Evolutionary conservation across 2,888 invertebrate genomes (phyloP), one percentile per base, ranked within the genome.

Genomic region (Lycia hirtaria): DNA sequence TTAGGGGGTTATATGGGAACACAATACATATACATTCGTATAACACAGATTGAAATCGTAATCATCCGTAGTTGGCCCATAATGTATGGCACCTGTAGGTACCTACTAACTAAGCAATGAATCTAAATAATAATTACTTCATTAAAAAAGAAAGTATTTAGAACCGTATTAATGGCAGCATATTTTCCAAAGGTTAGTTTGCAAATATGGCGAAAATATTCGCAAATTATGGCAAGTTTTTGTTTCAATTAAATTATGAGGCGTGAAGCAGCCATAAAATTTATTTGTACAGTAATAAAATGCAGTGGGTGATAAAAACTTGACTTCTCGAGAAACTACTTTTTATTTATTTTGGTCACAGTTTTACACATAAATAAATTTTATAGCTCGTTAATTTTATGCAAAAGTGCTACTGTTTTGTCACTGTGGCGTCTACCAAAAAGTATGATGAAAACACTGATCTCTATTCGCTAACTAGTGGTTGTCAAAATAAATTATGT

Each of bases 181-280:
- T 41, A 51, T 58, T 58, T 61, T 60, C 50, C 58, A 35, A 15
- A 43, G 52, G 37, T 28, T 55, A 53, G 49, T 53, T 58, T 12
- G 49, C 54, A n/a, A 56, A 51, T 44, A 56, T 64, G 40, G 41
- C 56, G 37, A 54, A 54, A 53, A 37, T 47, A 49, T 54, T 43
- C 37, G 30, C 45, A 55, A 45, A 45, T n/a, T n/a, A 20, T 41
- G 19, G 14, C 41, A 4, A 12, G 5, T 32, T 44, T 52, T 45
- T 48, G 33, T 44, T 15, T 35, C 40, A 49, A 40, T 12, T 22
- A 62, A 64, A 64, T 66, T 57, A 66, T 62, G 57, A 51, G 50
- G 55, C 65, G 64, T 60, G 55, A 65, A 40, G 15, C 15, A 17
- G 12, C 3, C 7, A 19, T 44, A 26, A 35, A 41, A 17, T 7